Base-by-base conservation (phyloP, 2,888 invertebrate species). In the Micoletzkya japonica region DNA sequence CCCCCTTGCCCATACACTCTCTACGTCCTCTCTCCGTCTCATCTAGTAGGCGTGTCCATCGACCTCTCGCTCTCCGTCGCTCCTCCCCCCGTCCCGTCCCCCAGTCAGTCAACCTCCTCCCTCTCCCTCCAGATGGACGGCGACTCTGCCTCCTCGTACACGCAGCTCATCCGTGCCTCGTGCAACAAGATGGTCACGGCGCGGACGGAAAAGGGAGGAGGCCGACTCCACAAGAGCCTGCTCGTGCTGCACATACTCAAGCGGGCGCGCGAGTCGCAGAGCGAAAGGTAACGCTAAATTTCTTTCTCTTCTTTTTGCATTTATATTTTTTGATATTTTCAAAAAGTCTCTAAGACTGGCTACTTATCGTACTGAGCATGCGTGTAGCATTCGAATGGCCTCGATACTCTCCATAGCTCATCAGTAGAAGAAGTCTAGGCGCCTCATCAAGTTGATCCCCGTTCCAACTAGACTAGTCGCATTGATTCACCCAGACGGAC, bases 131-230 rank as follows among this genome's bases (percentile, higher is more conserved):
- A 17, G n/a, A 4, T 4, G 4, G 26, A 34, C 37, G 24, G 24
- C 34, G 17, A 26, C 24, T n/a, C 61, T 30, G 20, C 61, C 28
- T 61, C 26, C 34, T 61, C 61, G 44, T 78, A 76, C 59, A 73
- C 74, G 30, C 64, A 70, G 0, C 72, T 78, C 39, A 75, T 78
- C 24, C 77, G 72, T 20, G 32, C 78, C 17, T 72, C 72, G 14
- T 78, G 76, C 70, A 72, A 61, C 17, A 78, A 78, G 58, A 78
- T 78, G 74, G 70, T 74, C 20, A 60, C 58, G 37, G 67, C 72
- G 10, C 70, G 71, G 54, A 34, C 54, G 20, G 70, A 70, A 32
- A 64, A 73, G n/a, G 77, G 77, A 36, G 75, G 74, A 30, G 77
- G 73, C 14, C 54, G 68, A 28, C 73, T 78, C 14, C 72, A 72